These are phyloP conservation scores for Pachycephus smyrnensis DNA, from an alignment of 2,888 invertebrate species.

Conservation along the genomic window DNA sequence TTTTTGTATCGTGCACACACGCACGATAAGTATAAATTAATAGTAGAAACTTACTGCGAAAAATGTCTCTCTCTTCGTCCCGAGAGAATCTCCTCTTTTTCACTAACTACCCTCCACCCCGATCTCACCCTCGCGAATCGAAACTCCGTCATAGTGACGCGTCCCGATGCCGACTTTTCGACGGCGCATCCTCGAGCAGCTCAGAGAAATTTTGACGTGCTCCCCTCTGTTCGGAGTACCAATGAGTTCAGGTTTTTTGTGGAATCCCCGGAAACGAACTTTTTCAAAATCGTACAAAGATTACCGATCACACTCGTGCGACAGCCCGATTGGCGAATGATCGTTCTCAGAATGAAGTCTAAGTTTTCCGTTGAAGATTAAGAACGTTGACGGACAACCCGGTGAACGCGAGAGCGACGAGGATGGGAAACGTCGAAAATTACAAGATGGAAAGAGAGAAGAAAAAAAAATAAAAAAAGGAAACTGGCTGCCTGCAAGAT, in stretches of 20 bases:
- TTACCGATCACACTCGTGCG: background rate
- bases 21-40: background rate
- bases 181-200: conserved; percentile 50
- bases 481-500: background rate
- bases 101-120: conserved; percentile 23
- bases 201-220: conserved; percentile 9
- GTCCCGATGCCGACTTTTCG: conserved; percentile 56
- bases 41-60: background rate
- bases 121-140: background rate
- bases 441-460: background rate
- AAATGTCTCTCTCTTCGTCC: background rate
- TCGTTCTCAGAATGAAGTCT: background rate
- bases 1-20: background rate
- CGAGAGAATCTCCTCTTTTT: background rate
- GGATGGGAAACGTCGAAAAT: background rate
- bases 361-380: background rate
- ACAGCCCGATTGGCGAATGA: background rate
- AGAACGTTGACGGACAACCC: background rate
- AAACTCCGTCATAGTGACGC: background rate
- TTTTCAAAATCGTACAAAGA: background rate
- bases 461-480: background rate
- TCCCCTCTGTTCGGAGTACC: background rate
- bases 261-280: background rate
- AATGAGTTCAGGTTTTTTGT: background rate
- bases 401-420: background rate